Evolutionary conservation across 2,888 invertebrate species (phyloP), one percentile per base, ranked within the genome.

Genomic region (Caenorhabditis sp.): DNA sequence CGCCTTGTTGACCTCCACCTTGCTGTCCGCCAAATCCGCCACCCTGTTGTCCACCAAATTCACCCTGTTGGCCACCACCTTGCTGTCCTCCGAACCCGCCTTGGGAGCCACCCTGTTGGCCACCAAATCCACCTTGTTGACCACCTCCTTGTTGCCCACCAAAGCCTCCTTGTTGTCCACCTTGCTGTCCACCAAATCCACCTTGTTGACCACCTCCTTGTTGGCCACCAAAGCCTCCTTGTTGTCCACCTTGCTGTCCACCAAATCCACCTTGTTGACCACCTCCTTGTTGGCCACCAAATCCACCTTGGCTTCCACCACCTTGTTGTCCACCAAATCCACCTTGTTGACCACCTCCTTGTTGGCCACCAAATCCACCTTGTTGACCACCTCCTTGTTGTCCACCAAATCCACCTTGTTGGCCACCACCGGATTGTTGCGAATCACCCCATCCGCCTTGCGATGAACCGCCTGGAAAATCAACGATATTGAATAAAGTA

Each of bases 311-410:
- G 43, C 10, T 3, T 10, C 10, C 43, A 3, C 43, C 43, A 3
- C 10, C 43, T 17, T 17, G 43, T 3, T 5, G 14, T 17, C 17
- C 64, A 0, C 65, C 65, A 59, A 59, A 65, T 38, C 65, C 65
- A 20, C 66, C 66, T 27, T 66, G 66, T 49, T 52, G 54, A 23
- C 66, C 54, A 5, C 66, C 66, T 43, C 3, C 10, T 14, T 31
- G 31, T 7, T 14, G 8, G 3, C 43, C 43, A 3, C 14, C 8
- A 10, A 10, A 14, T 14, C 10, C 43, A 50, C 50, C 50, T 17
- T 50, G 7, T 17, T 20, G 50, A 10, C 50, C 50, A n/a, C n/a
- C 31, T 31, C 31, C 31, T 10, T 4, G 31, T 14, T 4, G 31
- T n/a, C n/a, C n/a, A n/a, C n/a, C n/a, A n/a, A n/a, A n/a, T n/a